phyloP scores from a whole-genome alignment of 2,888 invertebrate genomes.

The Scelioninae gen. 1 region DNA sequence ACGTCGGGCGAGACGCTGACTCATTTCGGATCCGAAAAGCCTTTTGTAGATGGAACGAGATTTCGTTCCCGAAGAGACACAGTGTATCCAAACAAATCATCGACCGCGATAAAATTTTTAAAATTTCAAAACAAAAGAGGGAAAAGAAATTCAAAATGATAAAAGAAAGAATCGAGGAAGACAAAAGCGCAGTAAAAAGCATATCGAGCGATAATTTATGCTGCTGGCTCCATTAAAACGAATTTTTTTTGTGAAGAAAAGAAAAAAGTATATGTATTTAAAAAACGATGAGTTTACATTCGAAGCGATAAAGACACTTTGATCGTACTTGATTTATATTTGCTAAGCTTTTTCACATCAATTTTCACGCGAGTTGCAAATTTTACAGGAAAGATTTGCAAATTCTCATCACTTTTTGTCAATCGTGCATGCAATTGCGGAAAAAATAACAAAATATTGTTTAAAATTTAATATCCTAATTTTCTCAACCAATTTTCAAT shows the following conservation, averaged over 20 bases:
- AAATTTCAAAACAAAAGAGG: not conserved
- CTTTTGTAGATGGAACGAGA: constrained; percentile 21
- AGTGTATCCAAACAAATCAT: constrained; percentile 22
- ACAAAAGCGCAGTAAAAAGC: not conserved
- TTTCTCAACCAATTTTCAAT: too few relatives aligned
- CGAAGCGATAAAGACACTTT: constrained; percentile 41
- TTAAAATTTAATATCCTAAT: too few relatives aligned
- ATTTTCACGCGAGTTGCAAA: constrained; percentile 8
- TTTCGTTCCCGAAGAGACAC: constrained; percentile 10
- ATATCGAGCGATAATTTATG: constrained; percentile 35
- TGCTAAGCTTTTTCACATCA: constrained; percentile 23
- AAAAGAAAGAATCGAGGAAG: not conserved
- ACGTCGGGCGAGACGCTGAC: constrained; percentile 37
- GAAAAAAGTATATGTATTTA: too few relatives aligned
- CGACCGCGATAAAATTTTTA: constrained; percentile 20
- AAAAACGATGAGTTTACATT: constrained; percentile 32
- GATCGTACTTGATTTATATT: constrained; percentile 41
- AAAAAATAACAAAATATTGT: too few relatives aligned
- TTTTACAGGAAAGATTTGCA: too few relatives aligned
- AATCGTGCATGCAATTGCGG: too few relatives aligned
- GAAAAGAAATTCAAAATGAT: not conserved
- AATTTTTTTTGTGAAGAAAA: constrained; percentile 32
- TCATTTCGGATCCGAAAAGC: constrained; percentile 36
- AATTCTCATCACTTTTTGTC: too few relatives aligned
- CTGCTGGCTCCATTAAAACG: constrained; percentile 42